A percentile compares a stretch with the other conserved stretches of the same genome.
These are phyloP conservation scores for Pipistrellus pygmaeus DNA, from an alignment of 2,797 vertebrate genomes.

Conservation along the genomic window DNA sequence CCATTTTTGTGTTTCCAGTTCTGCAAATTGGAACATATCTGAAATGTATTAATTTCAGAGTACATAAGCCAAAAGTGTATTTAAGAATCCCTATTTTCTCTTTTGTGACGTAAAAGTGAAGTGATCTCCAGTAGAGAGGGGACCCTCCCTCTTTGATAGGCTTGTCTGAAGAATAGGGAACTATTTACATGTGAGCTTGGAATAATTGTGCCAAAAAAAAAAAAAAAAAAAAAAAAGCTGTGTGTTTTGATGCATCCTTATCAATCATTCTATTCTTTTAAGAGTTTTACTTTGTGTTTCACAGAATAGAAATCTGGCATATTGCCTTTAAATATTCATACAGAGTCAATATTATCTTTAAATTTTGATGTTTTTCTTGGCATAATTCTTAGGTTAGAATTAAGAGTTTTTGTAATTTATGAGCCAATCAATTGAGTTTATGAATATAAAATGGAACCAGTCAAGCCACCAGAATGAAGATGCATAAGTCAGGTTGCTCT, in stretches of 20 bases:
- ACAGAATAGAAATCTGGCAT: constrained; percentile 52
- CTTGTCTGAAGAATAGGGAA: neutral
- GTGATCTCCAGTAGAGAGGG: constrained; percentile 47
- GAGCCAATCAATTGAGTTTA: constrained; percentile 47
- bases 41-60: constrained; percentile 63
- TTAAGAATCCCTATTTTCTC: constrained; percentile 26
- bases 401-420: constrained; percentile 67
- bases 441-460: constrained; percentile 52
- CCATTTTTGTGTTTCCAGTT: constrained; percentile 65
- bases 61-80: constrained; percentile 61
- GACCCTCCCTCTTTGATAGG: neutral
- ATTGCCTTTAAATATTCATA: constrained; percentile 71
- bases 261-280: constrained; percentile 68
- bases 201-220: constrained; percentile 24
- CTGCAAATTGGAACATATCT: constrained; percentile 71
- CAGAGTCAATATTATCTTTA: constrained; percentile 54
- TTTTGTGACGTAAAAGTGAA: constrained; percentile 68
- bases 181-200: constrained; percentile 37
- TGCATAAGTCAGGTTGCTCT: constrained; percentile 41
- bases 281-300: constrained; percentile 70
- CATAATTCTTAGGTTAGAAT: constrained; percentile 64
- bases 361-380: constrained; percentile 67
- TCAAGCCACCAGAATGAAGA: constrained; percentile 23
- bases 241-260: constrained; percentile 57
- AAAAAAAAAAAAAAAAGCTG: neutral